Percentiles rank a stretch among this genome's conserved stretches.
phyloP scores from a whole-genome alignment of 2,888 invertebrate genomes.

The Mesorhabditis belari region DNA sequence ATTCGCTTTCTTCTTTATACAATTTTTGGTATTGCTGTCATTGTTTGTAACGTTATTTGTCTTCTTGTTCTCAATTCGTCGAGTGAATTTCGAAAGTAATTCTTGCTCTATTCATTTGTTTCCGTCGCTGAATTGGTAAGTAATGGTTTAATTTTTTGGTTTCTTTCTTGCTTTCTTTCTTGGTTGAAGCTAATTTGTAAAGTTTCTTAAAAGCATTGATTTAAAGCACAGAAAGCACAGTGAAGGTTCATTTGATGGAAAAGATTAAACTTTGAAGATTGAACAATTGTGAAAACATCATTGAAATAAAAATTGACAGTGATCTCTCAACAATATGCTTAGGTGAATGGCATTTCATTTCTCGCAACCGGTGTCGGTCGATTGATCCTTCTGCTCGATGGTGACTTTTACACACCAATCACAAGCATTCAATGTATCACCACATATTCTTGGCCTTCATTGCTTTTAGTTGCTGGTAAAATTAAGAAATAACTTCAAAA shows the following conservation, averaged over 20 bases:
- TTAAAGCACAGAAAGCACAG: too few relatives aligned
- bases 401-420: constrained; percentile 11
- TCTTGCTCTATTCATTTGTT: constrained; percentile 21
- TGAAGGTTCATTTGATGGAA: neutral
- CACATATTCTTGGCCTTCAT: constrained; percentile 20
- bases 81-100: constrained; percentile 24
- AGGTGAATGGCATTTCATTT: neutral
- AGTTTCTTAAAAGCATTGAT: too few relatives aligned
- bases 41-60: constrained; percentile 17
- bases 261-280: too few relatives aligned
- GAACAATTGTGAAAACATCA: too few relatives aligned
- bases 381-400: neutral
- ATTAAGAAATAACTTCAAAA: neutral
- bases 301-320: too few relatives aligned
- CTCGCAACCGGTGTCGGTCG: neutral
- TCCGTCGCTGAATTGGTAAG: constrained; percentile 24
- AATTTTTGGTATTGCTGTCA: constrained; percentile 18
- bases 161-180: too few relatives aligned
- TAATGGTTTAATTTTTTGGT: neutral
- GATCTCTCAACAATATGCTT: too few relatives aligned
- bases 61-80: constrained; percentile 22
- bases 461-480: constrained; percentile 24
- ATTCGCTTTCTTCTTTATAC: constrained; percentile 19
- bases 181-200: too few relatives aligned
- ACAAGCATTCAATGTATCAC: constrained; percentile 20